These are phyloP conservation scores for Dynastes maya DNA, from an alignment of 2,888 invertebrate genomes.

Conservation along the genomic window DNA sequence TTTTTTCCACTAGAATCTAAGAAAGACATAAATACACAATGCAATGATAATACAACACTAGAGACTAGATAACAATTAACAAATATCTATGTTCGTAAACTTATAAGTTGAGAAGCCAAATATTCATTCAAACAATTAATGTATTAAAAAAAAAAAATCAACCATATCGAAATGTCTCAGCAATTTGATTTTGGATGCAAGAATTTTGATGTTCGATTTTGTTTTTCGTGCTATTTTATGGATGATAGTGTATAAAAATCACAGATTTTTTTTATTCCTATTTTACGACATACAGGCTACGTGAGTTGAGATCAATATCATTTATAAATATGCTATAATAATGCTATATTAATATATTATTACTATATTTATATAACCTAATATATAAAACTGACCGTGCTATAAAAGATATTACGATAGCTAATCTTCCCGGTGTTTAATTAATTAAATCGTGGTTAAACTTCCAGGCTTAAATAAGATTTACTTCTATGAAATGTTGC, in stretches of 20 bases:
- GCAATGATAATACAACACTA: slow-evolving; percentile 40
- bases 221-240: slow-evolving; percentile 10
- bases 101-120: slow-evolving; percentile 30
- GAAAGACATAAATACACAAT: not conserved
- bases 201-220: slow-evolving; percentile 17
- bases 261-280: slow-evolving; percentile 34
- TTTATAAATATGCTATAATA: slow-evolving; percentile 32
- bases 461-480: too few relatives aligned
- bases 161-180: slow-evolving; percentile 40
- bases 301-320: slow-evolving; percentile 39
- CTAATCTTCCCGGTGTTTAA: too few relatives aligned
- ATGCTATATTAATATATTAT: slow-evolving; percentile 40
- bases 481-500: too few relatives aligned
- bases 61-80: slow-evolving; percentile 46
- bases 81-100: slow-evolving; percentile 19
- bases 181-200: not conserved
- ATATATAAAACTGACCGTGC: slow-evolving; percentile 42
- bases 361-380: slow-evolving; percentile 29
- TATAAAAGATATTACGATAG: slow-evolving; percentile 2
- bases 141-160: not conserved
- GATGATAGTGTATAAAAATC: slow-evolving; percentile 22
- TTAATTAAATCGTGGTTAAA: too few relatives aligned
- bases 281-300: slow-evolving; percentile 27
- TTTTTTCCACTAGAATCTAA: too few relatives aligned
- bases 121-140: not conserved